Evolutionary conservation across 64 coral and sea anemone species (phyloP).

Genomic region (Dendrophyllia cribrosa): DNA sequence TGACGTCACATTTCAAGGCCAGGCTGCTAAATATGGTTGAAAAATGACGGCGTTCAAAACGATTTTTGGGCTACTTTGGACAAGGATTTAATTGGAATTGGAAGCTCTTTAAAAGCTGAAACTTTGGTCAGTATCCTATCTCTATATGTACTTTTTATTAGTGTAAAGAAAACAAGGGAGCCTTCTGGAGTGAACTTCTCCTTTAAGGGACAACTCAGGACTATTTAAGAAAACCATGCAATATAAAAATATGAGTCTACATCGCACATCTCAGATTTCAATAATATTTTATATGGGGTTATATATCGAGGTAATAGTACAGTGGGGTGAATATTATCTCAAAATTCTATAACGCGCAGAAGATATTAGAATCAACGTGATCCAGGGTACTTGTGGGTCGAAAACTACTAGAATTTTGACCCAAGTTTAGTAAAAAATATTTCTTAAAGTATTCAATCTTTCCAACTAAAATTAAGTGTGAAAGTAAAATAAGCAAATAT

Average conservation of each 20-base stretch:
- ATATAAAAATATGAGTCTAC: slow-evolving; percentile 21
- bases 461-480: not conserved
- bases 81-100: too few species aligned
- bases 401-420: not conserved
- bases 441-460: not conserved
- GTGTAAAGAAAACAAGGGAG: too few species aligned
- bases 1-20: too few species aligned
- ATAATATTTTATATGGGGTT: slow-evolving; percentile 21
- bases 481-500: not conserved
- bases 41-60: too few species aligned
- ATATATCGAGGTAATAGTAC: not conserved
- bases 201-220: too few species aligned
- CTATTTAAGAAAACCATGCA: slow-evolving; percentile 51
- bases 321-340: not conserved
- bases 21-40: too few species aligned
- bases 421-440: not conserved
- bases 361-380: not conserved
- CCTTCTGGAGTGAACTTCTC: too few species aligned
- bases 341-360: slow-evolving; percentile 2
- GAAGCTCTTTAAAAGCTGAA: too few species aligned
- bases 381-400: not conserved
- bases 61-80: too few species aligned
- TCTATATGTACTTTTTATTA: too few species aligned
- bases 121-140: too few species aligned
- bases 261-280: slow-evolving; percentile 8